Evolutionary conservation across 2,888 invertebrate genomes (phyloP).

Genomic region (Metellina segmentata): DNA sequence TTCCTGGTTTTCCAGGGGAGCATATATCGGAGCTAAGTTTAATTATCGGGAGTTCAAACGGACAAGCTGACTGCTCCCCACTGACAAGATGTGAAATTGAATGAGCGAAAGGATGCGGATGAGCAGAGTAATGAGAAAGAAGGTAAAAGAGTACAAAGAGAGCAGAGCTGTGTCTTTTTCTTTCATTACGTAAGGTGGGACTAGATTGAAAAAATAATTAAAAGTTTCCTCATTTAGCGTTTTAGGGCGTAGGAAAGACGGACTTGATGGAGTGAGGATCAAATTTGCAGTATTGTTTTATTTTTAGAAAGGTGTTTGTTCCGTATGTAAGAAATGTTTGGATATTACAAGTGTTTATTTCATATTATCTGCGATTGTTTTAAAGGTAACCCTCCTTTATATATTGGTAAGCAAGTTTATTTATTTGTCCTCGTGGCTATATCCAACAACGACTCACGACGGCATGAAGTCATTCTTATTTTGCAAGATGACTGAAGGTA

Average conservation of each 20-base stretch:
- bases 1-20: neutral
- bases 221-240: slow-evolving; percentile 25
- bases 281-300: no score
- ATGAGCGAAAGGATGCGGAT: slow-evolving; percentile 4
- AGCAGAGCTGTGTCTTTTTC: slow-evolving; percentile 9
- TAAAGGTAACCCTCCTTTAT: no score
- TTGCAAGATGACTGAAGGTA: no score
- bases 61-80: slow-evolving; percentile 13
- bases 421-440: no score
- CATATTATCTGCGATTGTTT: no score
- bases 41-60: slow-evolving; percentile 42
- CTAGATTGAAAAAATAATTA: slow-evolving; percentile 6
- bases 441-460: no score
- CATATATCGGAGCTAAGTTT: slow-evolving; percentile 12
- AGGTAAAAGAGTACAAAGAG: slow-evolving; percentile 10
- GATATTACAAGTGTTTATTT: no score
- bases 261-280: no score
- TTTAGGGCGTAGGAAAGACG: neutral
- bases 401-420: no score
- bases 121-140: slow-evolving; percentile 51
- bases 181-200: neutral
- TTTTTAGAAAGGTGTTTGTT: no score
- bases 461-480: no score
- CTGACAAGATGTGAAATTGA: slow-evolving; percentile 52
- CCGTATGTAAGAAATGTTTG: no score